Conservation (phyloP, 2,113 vertebrate genomes). For the Melospiza melodia region DNA sequence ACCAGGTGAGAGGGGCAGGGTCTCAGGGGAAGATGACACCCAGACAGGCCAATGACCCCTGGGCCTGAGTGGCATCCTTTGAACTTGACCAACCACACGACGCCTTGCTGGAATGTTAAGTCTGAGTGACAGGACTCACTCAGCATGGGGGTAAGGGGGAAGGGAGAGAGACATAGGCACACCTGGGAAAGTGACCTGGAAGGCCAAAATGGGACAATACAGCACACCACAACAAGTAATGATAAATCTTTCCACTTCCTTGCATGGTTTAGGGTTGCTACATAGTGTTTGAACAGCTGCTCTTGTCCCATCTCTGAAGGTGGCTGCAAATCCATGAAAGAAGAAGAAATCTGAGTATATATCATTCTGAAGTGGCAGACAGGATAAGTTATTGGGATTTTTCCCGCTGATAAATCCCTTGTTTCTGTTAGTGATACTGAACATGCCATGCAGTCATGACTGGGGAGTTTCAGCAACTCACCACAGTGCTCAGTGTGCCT, state of each 20-base stretch:
- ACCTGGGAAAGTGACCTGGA: too few relatives aligned
- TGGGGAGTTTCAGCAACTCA: background rate
- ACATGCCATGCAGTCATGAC: background rate
- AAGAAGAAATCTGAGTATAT: background rate
- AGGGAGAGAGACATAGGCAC: too few relatives aligned
- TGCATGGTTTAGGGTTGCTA: slow-evolving; percentile 37
- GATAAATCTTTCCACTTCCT: slow-evolving; percentile 14
- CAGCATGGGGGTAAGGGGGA: too few relatives aligned
- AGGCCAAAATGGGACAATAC: too few relatives aligned
- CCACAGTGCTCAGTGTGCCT: background rate
- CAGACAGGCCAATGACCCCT: too few relatives aligned
- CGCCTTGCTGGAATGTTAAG: too few relatives aligned
- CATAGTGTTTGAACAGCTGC: slow-evolving; percentile 56
- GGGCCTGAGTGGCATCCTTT: too few relatives aligned
- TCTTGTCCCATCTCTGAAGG: slow-evolving; percentile 16
- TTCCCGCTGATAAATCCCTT: background rate
- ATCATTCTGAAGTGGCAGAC: background rate
- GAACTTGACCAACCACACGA: too few relatives aligned
- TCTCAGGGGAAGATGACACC: too few relatives aligned
- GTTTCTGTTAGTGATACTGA: slow-evolving; percentile 32
- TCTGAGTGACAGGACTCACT: too few relatives aligned
- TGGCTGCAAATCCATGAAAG: slow-evolving; percentile 7
- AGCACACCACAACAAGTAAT: too few relatives aligned
- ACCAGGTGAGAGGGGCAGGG: too few relatives aligned
- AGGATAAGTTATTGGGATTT: background rate